Conservation (phyloP, 2,888 invertebrate species). For the Caenorhabditis sp. region DNA sequence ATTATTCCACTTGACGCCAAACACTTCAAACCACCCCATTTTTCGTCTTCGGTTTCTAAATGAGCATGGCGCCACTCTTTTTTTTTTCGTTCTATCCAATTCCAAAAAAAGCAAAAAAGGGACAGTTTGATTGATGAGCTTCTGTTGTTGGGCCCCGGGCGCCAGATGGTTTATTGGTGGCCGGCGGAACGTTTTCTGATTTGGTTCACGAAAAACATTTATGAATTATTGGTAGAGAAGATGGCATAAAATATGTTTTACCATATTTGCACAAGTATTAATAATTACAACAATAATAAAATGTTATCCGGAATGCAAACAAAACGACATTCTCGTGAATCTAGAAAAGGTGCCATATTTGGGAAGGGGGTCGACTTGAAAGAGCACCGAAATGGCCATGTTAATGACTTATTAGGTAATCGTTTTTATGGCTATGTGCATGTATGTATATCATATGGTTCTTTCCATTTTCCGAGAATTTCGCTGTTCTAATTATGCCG, state of each 20-base stretch:
- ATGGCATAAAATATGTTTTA: not conserved
- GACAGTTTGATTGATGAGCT: not conserved
- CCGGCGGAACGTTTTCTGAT: not conserved
- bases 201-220: not conserved
- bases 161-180: not conserved
- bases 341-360: not conserved
- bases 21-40: not conserved
- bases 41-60: not conserved
- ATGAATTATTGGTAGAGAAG: too few species aligned
- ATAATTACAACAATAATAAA: not conserved
- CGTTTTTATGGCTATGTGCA: not conserved
- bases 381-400: not conserved
- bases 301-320: not conserved
- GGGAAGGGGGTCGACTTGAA: not conserved
- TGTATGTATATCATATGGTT: not conserved
- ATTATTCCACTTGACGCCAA: not conserved
- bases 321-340: not conserved
- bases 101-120: not conserved
- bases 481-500: too few species aligned
- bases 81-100: not conserved
- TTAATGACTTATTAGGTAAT: not conserved
- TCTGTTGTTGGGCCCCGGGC: not conserved
- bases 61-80: too few species aligned
- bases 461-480: too few species aligned
- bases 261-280: not conserved